phyloP scores from a whole-genome alignment of 2,888 invertebrate species.

The Cryptus viduatorius region DNA sequence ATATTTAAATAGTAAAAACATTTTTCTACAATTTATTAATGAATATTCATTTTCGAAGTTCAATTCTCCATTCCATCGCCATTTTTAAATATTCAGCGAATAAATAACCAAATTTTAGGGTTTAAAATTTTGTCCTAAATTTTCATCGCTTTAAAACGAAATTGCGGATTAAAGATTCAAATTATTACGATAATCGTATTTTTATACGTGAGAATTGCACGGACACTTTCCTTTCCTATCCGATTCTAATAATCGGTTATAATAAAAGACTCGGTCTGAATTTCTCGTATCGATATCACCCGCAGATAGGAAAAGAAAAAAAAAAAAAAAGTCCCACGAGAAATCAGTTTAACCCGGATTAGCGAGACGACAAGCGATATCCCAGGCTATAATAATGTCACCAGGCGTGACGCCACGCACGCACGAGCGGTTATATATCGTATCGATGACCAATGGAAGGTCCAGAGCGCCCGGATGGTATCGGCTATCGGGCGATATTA shows the following conservation, averaged over 20 bases:
- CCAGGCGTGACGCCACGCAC: slow-evolving; percentile 28
- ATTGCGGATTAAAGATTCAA: background rate
- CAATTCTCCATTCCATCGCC: no score
- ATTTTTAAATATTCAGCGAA: no score
- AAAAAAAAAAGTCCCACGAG: slow-evolving; percentile 42
- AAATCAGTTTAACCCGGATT: slow-evolving; percentile 53
- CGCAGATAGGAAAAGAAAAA: slow-evolving; percentile 1
- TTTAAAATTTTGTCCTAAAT: no score
- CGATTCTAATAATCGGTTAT: background rate
- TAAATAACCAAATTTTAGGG: no score
- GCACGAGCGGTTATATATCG: slow-evolving; percentile 7
- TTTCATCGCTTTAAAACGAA: background rate
- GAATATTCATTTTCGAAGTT: no score
- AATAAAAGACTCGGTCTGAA: background rate
- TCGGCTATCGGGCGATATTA: slow-evolving; percentile 37
- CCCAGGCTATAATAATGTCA: slow-evolving; percentile 39
- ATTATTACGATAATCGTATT: background rate
- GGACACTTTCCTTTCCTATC: background rate
- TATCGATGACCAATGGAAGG: slow-evolving; percentile 32
- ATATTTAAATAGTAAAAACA: no score
- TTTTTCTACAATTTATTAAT: no score
- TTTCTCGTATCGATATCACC: background rate
- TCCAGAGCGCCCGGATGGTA: slow-evolving; percentile 18
- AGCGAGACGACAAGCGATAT: slow-evolving; percentile 35
- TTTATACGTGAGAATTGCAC: background rate